phyloP scores from a whole-genome alignment of 2,797 vertebrate species.

The Percopsis omiscomaycus region DNA sequence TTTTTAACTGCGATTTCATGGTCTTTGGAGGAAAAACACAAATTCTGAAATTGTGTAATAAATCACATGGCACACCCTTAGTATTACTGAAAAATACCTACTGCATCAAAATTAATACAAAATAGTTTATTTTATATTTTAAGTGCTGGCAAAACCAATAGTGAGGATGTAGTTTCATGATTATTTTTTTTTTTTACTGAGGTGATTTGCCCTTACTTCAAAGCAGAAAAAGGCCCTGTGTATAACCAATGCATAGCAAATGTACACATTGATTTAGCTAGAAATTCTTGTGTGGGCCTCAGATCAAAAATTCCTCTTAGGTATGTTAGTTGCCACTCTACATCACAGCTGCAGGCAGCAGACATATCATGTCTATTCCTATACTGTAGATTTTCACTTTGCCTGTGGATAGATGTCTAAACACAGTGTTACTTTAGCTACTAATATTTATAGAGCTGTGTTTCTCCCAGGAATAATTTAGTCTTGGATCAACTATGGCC shows the following conservation, averaged over 20 bases:
- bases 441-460: too few species aligned
- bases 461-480: too few species aligned
- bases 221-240: background rate
- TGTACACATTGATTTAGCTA: slow-evolving; percentile 4
- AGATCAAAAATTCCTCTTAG: slow-evolving; percentile 2
- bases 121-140: too few species aligned
- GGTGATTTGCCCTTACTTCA: too few species aligned
- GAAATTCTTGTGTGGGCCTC: slow-evolving; percentile 3
- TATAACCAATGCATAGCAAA: background rate
- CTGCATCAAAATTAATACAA: too few species aligned
- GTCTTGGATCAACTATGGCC: background rate
- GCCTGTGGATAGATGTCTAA: slow-evolving; percentile 1
- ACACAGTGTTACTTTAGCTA: background rate
- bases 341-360: slow-evolving; percentile 8
- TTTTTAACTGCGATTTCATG: too few species aligned
- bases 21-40: too few species aligned
- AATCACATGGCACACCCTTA: too few species aligned
- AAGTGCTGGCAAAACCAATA: too few species aligned
- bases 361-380: background rate
- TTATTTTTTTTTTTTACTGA: too few species aligned
- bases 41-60: too few species aligned
- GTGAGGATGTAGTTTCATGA: background rate
- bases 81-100: too few species aligned
- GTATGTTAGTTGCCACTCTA: slow-evolving; percentile 3
- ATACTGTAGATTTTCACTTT: background rate